Conservation (phyloP, 2,113 vertebrate species). For the Origma solitaria region DNA sequence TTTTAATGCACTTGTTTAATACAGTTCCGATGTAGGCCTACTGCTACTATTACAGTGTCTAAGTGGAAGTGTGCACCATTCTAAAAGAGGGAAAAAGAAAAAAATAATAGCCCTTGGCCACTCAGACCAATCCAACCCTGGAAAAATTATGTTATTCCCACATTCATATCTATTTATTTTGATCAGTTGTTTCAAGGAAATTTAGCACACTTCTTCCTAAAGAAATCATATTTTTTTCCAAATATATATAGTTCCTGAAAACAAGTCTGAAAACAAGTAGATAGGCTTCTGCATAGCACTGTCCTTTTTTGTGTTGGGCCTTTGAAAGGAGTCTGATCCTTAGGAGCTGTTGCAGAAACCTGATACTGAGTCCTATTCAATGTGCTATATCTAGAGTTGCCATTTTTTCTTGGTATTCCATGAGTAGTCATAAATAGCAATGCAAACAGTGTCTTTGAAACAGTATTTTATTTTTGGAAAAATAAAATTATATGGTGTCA, state of each 20-base stretch:
- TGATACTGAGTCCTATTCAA: not conserved
- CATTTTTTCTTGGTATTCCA: not conserved
- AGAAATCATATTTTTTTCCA: not conserved
- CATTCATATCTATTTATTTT: not conserved
- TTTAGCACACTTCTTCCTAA: not conserved
- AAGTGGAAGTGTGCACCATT: not conserved
- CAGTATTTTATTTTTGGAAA: not conserved
- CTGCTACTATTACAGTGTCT: not conserved
- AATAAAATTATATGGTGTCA: not conserved
- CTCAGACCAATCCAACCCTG: not conserved
- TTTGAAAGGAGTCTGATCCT: not conserved
- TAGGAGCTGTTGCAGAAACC: not conserved
- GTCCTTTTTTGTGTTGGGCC: not conserved
- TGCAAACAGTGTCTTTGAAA: not conserved
- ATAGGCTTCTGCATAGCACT: not conserved
- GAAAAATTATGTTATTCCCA: not conserved
- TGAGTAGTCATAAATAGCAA: not conserved
- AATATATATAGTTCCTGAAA: not conserved
- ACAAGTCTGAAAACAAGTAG: not conserved
- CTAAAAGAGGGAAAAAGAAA: rapidly evolving
- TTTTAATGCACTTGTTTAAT: not conserved
- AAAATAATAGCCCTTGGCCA: not conserved
- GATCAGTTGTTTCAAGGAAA: not conserved
- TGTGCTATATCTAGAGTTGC: not conserved
- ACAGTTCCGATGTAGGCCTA: not conserved